phyloP scores from a whole-genome alignment of 2,797 vertebrate genomes.

The Amblyraja radiata region DNA sequence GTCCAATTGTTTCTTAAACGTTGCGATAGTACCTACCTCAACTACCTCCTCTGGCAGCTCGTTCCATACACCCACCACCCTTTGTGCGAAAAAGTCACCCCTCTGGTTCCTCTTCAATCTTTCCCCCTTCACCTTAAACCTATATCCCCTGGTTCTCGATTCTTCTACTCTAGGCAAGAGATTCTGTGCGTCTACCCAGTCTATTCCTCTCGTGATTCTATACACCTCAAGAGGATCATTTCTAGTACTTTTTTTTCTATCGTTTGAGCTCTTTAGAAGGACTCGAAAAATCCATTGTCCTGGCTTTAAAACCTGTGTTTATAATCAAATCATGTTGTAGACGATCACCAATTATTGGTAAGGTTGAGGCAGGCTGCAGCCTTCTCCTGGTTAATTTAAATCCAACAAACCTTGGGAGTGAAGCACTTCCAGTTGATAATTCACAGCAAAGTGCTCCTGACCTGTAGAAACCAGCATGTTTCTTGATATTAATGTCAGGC shows the following conservation, averaged over 20 bases:
- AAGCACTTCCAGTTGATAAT: background rate
- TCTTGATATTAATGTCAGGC: background rate
- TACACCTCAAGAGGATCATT: background rate
- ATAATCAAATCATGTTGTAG: no score
- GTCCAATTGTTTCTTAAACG: no score
- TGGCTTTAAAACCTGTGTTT: background rate
- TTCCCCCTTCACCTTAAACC: no score
- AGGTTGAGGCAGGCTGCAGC: background rate
- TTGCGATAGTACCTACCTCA: no score
- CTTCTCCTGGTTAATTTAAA: background rate
- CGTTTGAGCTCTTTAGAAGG: background rate
- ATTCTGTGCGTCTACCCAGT: no score
- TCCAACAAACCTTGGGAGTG: background rate
- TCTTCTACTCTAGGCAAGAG: no score
- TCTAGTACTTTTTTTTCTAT: background rate
- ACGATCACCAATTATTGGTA: background rate
- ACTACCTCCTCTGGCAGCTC: no score
- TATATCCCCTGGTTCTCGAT: no score
- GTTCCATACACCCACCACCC: no score
- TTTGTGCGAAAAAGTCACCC: no score
- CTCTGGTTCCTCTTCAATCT: no score
- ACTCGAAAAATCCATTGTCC: background rate
- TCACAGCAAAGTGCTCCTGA: background rate
- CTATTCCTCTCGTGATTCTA: no score
- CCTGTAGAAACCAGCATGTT: background rate